Evolutionary conservation across 2,113 vertebrate species (phyloP), one percentile per base, ranked within the genome.

Genomic region (Diadophis punctatus): DNA sequence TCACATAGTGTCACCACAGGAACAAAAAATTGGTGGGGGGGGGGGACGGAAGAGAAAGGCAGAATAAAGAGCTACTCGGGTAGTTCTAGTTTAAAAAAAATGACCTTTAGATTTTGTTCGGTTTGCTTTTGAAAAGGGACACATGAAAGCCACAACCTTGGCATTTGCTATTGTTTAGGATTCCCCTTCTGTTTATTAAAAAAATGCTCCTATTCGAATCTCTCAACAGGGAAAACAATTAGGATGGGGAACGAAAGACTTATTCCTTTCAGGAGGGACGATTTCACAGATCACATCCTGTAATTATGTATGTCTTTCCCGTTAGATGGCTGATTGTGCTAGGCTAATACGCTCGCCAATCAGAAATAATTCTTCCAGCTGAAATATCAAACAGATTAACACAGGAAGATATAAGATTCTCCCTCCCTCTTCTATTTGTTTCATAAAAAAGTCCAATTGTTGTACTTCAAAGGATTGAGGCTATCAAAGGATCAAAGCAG

Each of bases 61-160:
- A 80, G 74, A 25, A 48, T 85, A 84, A 49, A 0, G 0, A 87
- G 46, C 22, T 63, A 84, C 2, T 11, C 84, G 86, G n/a, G 16
- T 11, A 88, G 92, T 68, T 55, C 16, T 68, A 39, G 0, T 23
- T 46, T 58, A 60, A 90, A 91, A 87, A 91, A 93, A 49, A 88
- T 88, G 34, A 93, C 85, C 4, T 92, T 91, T 93, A 25, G 91
- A 53, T 91, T 92, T 86, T 43, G 58, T 60, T 74, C 12, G 86
- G 10, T 88, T 90, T 92, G 8, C 90, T 90, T 85, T 91, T 30
- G 86, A 88, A 94, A 96, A 89, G 18, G 88, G 90, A 94, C 30
- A 88, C 11, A 90, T 74, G 7, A 90, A 91, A 93, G 22, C 92
- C 93, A 92, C 87, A 11, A 92, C 20, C 63, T 48, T 30, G 9